phyloP scores from a whole-genome alignment of 92 coral and sea anemone genomes.

The Porites evermanni region DNA sequence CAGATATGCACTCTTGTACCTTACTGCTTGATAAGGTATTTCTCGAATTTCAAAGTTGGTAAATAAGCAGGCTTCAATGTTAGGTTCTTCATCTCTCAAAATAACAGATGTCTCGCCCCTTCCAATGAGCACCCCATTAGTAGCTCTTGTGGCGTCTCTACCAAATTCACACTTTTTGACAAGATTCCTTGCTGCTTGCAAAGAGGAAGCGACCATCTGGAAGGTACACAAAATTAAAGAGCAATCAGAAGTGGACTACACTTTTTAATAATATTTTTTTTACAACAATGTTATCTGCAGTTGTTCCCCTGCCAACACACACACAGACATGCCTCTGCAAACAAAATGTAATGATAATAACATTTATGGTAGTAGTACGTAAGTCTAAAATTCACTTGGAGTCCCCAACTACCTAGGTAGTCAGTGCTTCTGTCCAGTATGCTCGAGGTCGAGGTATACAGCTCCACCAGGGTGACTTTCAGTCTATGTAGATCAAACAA shows the following conservation, averaged over 20 bases:
- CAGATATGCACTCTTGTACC: slow-evolving; percentile 47
- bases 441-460: slow-evolving; percentile 7
- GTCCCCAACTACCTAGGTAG: background rate
- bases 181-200: slow-evolving; percentile 56
- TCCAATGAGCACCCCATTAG: slow-evolving; percentile 56
- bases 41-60: slow-evolving; percentile 17
- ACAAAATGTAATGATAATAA: background rate
- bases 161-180: slow-evolving; percentile 38
- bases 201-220: slow-evolving; percentile 62
- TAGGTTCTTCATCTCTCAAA: slow-evolving; percentile 6
- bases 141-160: slow-evolving; percentile 43
- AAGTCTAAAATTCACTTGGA: background rate
- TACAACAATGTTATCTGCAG: background rate
- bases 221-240: background rate
- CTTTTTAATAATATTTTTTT: background rate
- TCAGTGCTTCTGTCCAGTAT: slow-evolving; percentile 8
- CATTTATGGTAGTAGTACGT: slow-evolving; percentile 8
- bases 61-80: slow-evolving; percentile 34
- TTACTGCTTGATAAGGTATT: slow-evolving; percentile 25
- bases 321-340: slow-evolving; percentile 1
- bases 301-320: slow-evolving; percentile 5
- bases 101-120: slow-evolving; percentile 38
- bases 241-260: slow-evolving; percentile 10
- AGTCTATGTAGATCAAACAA: background rate
- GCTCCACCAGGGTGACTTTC: background rate